Base-by-base conservation (phyloP, 37 sponge, comb jelly and placozoan species). In the Ianthella basta region DNA sequence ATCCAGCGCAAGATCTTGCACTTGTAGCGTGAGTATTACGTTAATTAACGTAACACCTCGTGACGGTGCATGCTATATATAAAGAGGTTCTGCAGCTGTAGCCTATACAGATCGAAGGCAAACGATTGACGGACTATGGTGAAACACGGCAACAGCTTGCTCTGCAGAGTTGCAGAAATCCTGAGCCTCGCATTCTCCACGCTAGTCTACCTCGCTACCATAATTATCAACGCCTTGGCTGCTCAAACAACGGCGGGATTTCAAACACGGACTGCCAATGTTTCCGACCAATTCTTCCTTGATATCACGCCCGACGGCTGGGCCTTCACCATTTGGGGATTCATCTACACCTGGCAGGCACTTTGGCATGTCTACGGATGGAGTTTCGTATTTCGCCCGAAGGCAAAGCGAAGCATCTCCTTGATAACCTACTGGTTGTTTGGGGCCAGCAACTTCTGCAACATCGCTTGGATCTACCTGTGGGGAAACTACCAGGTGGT, bases 321-420 rank as follows among this genome's bases (percentile, higher is more conserved):
- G 78, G 78, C 78, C 21, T 75, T 75, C 53, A 39, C 78, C 50
- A 75, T 75, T 2, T 75, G 78, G 78, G 78, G 78, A 10, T 39
- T 75, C 78, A 75, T 75, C 25, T 75, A 75, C 53, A 75, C 78
- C 2, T 75, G 78, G 78, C 78, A 75, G 38, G 78, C 78, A 39
- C 54, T 75, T 39, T 75, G 78, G 78, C 53, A 40, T n/a, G 12
- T 75, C 21, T 75, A 75, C 78, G 78, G 44, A 24, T 75, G 78
- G 78, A 53, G 44, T 2, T 75, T 75, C 54, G 78, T 75, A 4
- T 40, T 39, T 41, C 78, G 78, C 55, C 53, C 78, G 20, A 75
- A 75, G 1, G 32, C n/a, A 12, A 39, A 50, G 3, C 44, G 78
- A 50, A 30, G 44, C 78, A 75, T 75, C 78, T 75, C 78, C 78